Conservation (phyloP, 2,888 invertebrate species). For the Caenorhabditis japonica region DNA sequence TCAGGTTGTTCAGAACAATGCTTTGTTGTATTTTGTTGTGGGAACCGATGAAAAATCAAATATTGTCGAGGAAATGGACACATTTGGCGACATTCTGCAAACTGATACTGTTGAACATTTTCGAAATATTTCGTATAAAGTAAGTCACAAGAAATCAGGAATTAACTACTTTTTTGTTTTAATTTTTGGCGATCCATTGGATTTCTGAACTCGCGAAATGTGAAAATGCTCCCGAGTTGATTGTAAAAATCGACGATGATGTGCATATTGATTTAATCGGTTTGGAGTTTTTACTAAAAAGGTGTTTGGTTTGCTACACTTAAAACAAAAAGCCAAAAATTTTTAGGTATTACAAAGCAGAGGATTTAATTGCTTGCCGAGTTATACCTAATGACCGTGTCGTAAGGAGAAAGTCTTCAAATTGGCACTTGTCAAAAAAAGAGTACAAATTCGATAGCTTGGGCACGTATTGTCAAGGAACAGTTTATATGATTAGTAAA, state of each 20-base stretch:
- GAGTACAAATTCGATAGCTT: constrained; percentile 55
- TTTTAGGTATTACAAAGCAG: constrained; percentile 31
- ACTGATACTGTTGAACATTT: constrained; percentile 53
- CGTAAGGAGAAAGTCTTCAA: constrained; percentile 55
- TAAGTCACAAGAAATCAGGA: no score
- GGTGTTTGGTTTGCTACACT: constrained; percentile 9
- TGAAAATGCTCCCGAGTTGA: constrained; percentile 6
- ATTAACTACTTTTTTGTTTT: constrained; percentile 1
- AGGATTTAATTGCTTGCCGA: constrained; percentile 58
- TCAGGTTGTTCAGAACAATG: constrained; percentile 53
- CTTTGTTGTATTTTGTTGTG: constrained; percentile 32
- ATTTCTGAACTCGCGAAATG: constrained; percentile 47
- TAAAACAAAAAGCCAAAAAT: neutral
- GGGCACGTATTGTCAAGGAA: constrained; percentile 67
- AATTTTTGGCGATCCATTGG: constrained; percentile 62
- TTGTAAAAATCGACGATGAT: constrained; percentile 66
- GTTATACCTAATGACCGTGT: constrained; percentile 56
- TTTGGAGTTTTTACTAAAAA: constrained; percentile 43
- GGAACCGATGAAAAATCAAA: neutral
- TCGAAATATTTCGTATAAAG: constrained; percentile 64
- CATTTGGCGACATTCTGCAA: constrained; percentile 37
- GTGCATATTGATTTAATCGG: constrained; percentile 52
- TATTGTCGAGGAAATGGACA: constrained; percentile 21
- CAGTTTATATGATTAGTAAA: constrained; percentile 61
- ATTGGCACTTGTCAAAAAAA: constrained; percentile 61